Evolutionary conservation across 2,797 vertebrate species (phyloP).

Genomic region (Melanotaenia pygmaea): DNA sequence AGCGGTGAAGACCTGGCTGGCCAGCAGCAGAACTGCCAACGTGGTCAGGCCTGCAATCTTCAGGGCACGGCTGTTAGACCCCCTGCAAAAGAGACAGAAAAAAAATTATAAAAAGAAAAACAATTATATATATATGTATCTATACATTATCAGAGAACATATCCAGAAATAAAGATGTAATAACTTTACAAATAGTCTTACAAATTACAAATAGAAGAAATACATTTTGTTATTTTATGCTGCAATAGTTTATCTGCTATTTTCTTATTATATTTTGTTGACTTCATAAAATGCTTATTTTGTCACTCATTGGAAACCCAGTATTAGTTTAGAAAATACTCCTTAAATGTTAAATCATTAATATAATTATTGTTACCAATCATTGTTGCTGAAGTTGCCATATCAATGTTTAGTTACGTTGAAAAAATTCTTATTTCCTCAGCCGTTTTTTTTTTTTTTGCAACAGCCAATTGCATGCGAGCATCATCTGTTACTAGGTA

Average conservation of each 20-base stretch:
- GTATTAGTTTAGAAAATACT: not conserved
- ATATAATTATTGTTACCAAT: not conserved
- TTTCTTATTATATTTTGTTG: not conserved
- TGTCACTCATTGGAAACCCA: not conserved
- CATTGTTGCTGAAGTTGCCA: not conserved
- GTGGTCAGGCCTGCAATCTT: constrained; percentile 85
- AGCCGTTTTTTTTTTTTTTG: not conserved
- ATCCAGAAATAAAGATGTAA: too few relatives aligned
- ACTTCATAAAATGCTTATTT: not conserved
- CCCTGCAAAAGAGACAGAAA: constrained; percentile 36
- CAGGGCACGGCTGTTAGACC: constrained; percentile 72
- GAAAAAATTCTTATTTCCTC: not conserved
- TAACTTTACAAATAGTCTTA: too few relatives aligned
- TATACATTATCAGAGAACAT: not conserved
- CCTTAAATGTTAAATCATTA: not conserved
- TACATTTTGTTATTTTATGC: too few relatives aligned
- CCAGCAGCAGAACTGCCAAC: constrained; percentile 89
- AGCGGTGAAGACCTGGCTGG: constrained; percentile 88
- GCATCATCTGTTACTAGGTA: constrained; percentile 69
- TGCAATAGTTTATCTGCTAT: too few relatives aligned
- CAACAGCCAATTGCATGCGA: constrained; percentile 49
- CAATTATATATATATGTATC: too few relatives aligned
- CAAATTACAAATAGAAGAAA: too few relatives aligned
- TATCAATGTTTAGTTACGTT: not conserved
- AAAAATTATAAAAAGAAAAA: not conserved